Percentiles rank a stretch among this genome's conserved stretches.
These are phyloP conservation scores for Labroides dimidiatus DNA, from an alignment of 2,797 vertebrate genomes.

Conservation along the genomic window DNA sequence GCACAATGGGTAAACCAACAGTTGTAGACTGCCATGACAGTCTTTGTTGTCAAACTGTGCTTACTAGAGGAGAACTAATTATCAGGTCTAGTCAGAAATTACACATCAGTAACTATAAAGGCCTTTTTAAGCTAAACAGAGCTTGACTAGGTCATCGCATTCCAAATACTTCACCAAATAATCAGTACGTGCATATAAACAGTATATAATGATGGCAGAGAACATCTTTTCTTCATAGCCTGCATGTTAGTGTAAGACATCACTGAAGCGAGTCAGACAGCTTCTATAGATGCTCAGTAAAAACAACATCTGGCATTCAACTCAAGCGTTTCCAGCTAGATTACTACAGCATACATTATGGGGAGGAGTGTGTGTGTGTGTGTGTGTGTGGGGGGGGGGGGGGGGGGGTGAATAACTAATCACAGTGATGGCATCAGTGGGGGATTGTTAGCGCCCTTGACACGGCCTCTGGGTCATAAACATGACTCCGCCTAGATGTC, in stretches of 20 bases:
- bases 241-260: conserved; percentile 39
- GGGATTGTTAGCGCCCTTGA: conserved; percentile 56
- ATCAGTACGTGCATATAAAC: conserved; percentile 30
- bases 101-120: conserved; percentile 33
- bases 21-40: not conserved
- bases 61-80: conserved; percentile 27
- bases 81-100: conserved; percentile 42
- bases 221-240: conserved; percentile 48
- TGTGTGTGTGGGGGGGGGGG: not conserved
- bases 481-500: conserved; percentile 39
- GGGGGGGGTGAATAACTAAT: conserved; percentile 62
- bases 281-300: conserved; percentile 67
- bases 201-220: conserved; percentile 38
- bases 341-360: conserved; percentile 62
- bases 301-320: conserved; percentile 77
- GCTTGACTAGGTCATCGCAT: conserved; percentile 43
- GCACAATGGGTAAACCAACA: not conserved
- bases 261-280: conserved; percentile 57
- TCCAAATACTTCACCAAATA: conserved; percentile 48
- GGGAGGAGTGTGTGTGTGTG: conserved; percentile 4
- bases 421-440: conserved; percentile 35
- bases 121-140: conserved; percentile 54
- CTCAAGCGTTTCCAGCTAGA: conserved; percentile 69
- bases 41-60: conserved; percentile 6
- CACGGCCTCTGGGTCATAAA: conserved; percentile 51